Evolutionary conservation across 2,113 vertebrate species (phyloP), one percentile per base, ranked within the genome.

Genomic region (Lepisosteus oculatus): DNA sequence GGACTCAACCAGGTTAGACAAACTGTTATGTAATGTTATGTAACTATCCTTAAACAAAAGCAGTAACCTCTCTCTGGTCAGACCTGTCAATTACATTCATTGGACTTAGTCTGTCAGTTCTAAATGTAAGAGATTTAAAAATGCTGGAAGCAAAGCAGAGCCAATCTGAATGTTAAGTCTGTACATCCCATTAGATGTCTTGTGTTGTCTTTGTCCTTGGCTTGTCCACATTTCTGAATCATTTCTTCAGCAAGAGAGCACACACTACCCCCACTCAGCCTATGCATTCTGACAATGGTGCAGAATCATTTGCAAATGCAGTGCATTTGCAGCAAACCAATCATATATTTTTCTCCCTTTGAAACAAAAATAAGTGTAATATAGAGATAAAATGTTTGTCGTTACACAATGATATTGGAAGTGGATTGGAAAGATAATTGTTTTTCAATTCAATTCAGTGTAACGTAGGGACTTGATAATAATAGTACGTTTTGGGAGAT

Each of bases 21-120:
- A 51, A 57, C 72, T 55, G 57, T 79, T 81, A 71, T 47, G 59
- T 77, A 76, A 77, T 55, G 45, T 74, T 74, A 77, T n/a, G 69
- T 77, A 70, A 77, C 69, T 70, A 69, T 51, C 67, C 65, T 63
- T 8, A 62, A 65, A 70, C 54, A 62, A 66, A 61, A 63, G 2
- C 72, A 51, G 14, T 76, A 72, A 78, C 67, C 57, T 70, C 72
- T 43, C 63, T 65, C 59, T 70, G 65, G 66, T 67, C 65, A 55
- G 59, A 54, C 43, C 47, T 59, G 66, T 44, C 72, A 72, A 62
- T 67, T 68, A 69, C 68, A 54, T 71, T 43, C 68, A 75, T 69
- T 65, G 63, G 69, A 29, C 70, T 74, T 69, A 71, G 68, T 67
- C 70, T 43, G 62, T 8, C 47, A 70, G 67, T 55, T 77, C 71